A percentile compares a stretch with the other conserved stretches of the same genome.
Evolutionary conservation across 2,113 vertebrate species (phyloP).

Genomic region (Cephalophus harveyi): DNA sequence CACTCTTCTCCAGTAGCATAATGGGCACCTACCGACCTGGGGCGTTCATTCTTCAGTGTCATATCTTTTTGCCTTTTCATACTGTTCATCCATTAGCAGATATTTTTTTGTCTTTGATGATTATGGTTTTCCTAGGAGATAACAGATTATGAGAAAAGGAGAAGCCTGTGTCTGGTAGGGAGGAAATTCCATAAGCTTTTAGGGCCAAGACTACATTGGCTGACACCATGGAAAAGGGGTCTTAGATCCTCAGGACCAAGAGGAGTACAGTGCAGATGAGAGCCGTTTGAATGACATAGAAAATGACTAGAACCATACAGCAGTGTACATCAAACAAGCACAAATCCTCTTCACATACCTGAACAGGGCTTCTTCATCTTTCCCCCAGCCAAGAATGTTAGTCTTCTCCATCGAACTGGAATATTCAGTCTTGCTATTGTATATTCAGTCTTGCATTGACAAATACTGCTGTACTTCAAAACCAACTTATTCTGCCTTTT

Average conservation of each 20-base stretch:
- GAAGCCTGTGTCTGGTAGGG: background rate
- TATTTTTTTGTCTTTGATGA: background rate
- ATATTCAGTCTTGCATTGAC: background rate
- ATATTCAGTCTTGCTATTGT: background rate
- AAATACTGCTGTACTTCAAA: background rate
- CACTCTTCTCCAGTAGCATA: background rate
- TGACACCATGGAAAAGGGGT: background rate
- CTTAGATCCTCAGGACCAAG: background rate
- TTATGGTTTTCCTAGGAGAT: background rate
- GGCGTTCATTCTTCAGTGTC: background rate
- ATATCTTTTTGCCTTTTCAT: background rate
- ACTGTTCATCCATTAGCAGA: background rate
- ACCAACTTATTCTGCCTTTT: background rate
- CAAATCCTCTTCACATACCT: background rate
- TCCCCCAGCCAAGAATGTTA: background rate
- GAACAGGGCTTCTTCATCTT: background rate
- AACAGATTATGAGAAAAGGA: background rate
- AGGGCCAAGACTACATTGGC: background rate
- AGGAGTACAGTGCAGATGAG: background rate
- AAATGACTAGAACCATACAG: too few relatives aligned
- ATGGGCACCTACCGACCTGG: background rate
- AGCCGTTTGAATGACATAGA: background rate
- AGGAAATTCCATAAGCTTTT: background rate
- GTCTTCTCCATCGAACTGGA: background rate
- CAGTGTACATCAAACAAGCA: background rate